Percentiles rank a stretch among this genome's conserved stretches.
phyloP scores from a whole-genome alignment of 2,888 invertebrate species.

The Palloptera scutellata region DNA sequence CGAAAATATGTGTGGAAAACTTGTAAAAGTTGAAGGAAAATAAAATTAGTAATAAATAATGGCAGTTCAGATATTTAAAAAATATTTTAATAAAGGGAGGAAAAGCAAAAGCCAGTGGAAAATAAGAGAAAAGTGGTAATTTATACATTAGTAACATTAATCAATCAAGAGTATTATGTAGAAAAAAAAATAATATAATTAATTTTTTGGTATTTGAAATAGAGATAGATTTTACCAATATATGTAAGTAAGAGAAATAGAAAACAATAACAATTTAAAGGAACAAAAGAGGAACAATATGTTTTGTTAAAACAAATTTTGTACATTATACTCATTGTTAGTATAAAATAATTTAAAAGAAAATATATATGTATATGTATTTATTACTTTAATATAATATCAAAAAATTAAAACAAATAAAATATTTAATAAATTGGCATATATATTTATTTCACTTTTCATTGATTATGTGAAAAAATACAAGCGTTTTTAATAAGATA shows the following conservation, averaged over 20 bases:
- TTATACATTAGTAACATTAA: background rate
- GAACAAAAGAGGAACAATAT: constrained; percentile 16
- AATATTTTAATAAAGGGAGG: background rate
- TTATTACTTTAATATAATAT: background rate
- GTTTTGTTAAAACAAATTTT: background rate
- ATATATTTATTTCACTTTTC: constrained; percentile 5
- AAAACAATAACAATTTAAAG: background rate
- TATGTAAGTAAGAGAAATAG: background rate
- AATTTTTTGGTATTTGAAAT: background rate
- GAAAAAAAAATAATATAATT: constrained; percentile 3
- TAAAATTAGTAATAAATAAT: background rate
- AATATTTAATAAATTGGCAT: constrained; percentile 34
- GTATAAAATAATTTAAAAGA: background rate
- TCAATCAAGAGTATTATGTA: background rate
- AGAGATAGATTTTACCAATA: background rate
- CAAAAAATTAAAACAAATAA: background rate
- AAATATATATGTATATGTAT: background rate
- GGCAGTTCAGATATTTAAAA: background rate
- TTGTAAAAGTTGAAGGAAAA: background rate
- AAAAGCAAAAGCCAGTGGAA: constrained; percentile 40
- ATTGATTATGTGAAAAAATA: constrained; percentile 11
- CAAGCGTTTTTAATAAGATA: constrained; percentile 39
- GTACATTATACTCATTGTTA: background rate
- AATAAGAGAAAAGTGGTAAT: constrained; percentile 16
- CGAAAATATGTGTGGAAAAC: background rate